phyloP scores from a whole-genome alignment of 1,140 invertebrate genomes.

The Aradophagus sp. region DNA sequence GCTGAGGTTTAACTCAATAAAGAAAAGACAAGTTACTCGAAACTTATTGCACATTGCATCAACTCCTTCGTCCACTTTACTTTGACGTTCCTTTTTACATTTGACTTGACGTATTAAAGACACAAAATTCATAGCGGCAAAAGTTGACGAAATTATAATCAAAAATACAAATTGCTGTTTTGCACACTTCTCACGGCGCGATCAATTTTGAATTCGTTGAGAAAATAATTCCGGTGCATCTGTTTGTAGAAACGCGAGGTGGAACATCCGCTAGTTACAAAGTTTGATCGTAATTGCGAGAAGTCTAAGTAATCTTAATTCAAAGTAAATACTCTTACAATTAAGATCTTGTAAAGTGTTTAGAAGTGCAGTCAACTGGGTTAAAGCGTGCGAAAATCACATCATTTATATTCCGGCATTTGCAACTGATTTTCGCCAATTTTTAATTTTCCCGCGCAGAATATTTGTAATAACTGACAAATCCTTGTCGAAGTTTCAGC shows the following conservation, averaged over 20 bases:
- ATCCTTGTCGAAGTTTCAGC: no score
- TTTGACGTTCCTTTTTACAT: no score
- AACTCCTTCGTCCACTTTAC: no score
- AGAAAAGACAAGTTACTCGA: no score
- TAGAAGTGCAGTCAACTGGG: constrained; percentile 8
- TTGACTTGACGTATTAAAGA: no score
- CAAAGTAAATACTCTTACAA: constrained; percentile 34
- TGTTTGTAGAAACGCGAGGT: constrained; percentile 27
- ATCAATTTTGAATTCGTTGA: constrained; percentile 15
- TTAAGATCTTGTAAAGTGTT: constrained; percentile 25
- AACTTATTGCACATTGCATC: no score
- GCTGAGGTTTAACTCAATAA: no score
- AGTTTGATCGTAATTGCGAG: constrained; percentile 45
- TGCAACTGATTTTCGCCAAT: no score
- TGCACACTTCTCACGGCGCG: constrained; percentile 1
- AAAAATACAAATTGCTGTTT: constrained; percentile 10
- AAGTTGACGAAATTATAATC: constrained; percentile 1
- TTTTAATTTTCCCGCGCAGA: no score
- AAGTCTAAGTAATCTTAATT: constrained; percentile 38
- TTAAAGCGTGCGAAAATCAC: not conserved
- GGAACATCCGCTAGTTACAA: constrained; percentile 15
- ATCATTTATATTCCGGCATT: no score
- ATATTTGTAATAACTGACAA: no score
- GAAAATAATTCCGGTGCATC: constrained; percentile 23
- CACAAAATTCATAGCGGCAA: not conserved